Evolutionary conservation across 2,888 invertebrate genomes (phyloP).

Genomic region (Stramonita haemastoma): DNA sequence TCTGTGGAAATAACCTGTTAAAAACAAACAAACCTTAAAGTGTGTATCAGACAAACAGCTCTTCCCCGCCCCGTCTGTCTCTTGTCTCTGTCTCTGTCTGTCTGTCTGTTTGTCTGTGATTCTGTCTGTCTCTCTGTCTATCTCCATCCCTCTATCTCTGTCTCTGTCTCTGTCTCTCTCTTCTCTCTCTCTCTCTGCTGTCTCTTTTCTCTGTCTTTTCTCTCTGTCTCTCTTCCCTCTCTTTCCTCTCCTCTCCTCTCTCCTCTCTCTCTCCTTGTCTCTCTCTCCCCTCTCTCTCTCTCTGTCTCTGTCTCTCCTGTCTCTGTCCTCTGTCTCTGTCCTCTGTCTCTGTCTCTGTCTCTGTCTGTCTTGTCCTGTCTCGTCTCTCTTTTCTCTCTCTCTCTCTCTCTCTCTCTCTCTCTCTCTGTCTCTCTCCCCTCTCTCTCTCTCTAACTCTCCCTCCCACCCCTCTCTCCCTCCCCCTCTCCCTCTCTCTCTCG

Average conservation of each 20-base stretch:
- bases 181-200: too few relatives aligned
- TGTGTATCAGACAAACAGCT: background rate
- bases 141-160: too few relatives aligned
- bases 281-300: background rate
- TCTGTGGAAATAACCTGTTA: too few relatives aligned
- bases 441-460: background rate
- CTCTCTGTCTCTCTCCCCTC: constrained; percentile 20
- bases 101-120: too few relatives aligned
- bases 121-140: too few relatives aligned
- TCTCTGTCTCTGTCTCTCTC: too few relatives aligned
- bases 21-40: too few relatives aligned
- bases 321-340: background rate
- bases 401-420: constrained; percentile 34
- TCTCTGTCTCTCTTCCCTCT: background rate
- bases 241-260: fast-evolving
- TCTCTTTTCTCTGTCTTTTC: background rate
- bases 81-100: too few relatives aligned
- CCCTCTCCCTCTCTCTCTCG: background rate
- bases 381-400: constrained; percentile 19
- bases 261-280: background rate
- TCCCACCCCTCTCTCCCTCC: background rate
- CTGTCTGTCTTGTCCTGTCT: background rate
- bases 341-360: constrained; percentile 9
- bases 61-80: too few relatives aligned
- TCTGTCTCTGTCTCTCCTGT: background rate